Base-by-base conservation (phyloP, 2,888 invertebrate species). In the Xanthorhoe spadicearia region DNA sequence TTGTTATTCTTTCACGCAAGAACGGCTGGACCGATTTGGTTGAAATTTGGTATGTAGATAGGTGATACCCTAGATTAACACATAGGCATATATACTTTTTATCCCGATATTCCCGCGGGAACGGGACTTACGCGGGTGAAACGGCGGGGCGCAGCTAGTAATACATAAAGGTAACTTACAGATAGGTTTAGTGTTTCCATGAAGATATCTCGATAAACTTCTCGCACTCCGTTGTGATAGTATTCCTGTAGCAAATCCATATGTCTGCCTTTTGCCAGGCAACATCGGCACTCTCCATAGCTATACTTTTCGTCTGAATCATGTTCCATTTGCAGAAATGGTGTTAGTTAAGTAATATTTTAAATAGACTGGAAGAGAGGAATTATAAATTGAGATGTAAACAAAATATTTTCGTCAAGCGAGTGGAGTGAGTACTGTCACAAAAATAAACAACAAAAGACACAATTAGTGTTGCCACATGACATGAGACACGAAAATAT, bases 201-300 rank as follows among this genome's bases (percentile, higher is more conserved):
- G 48, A 90, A 82, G 9, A 85, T 76, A 69, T 89, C 87, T 48
- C 75, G 79, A 64, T 87, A 90, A 0, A 87, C 83, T 76, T 89
- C 89, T 28, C 83, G 76, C 13, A 75, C 72, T 3, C 86, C 87
- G 28, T 85, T 81, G 13, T 61, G 68, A 55, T 75, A 76, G 66
- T 89, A 86, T 74, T 85, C 87, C 49, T 81, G 83, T 75, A 78
- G 79, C 6, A 90, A 73, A 72, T 88, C 83, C 63, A 75, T 76
- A 67, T 90, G 90, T 35, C 81, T 67, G 9, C 91, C 90, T 18
- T 78, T 81, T 0, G 79, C 73, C 59, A 80, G 74, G 66, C 91
- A 91, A 72, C 87, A 90, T 13, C 90, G 79, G 63, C 91, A 91
- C 53, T 81, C 77, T 3, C 89, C 88, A 53, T 83, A 87, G 7